A percentile compares a stretch with the other conserved stretches of the same genome.
phyloP scores from a whole-genome alignment of 2,113 vertebrate species.

The Mustela lutreola region DNA sequence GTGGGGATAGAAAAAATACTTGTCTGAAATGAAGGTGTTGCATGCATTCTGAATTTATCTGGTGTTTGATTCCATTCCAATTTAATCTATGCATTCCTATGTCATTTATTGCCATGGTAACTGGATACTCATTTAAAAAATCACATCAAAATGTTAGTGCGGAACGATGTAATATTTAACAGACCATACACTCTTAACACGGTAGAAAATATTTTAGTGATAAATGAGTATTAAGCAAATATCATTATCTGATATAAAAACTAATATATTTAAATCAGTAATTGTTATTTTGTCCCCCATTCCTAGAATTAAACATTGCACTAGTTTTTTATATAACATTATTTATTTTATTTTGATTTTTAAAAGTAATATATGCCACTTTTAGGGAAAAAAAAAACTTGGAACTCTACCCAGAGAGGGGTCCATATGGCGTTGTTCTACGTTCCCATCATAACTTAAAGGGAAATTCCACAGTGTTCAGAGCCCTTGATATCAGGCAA shows the following conservation, averaged over 20 bases:
- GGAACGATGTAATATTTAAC: slow-evolving; percentile 36
- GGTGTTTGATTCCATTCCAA: slow-evolving; percentile 51
- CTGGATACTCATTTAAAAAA: slow-evolving; percentile 54
- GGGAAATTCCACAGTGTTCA: neutral
- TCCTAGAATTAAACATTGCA: neutral
- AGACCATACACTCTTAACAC: slow-evolving; percentile 7
- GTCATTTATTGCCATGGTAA: slow-evolving; percentile 71
- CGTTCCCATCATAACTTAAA: neutral
- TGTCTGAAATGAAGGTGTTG: slow-evolving; percentile 51
- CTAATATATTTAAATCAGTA: neutral
- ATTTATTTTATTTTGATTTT: slow-evolving; percentile 33
- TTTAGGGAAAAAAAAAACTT: neutral
- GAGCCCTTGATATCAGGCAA: neutral
- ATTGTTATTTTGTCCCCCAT: neutral
- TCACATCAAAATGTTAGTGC: slow-evolving; percentile 2
- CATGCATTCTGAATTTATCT: slow-evolving; percentile 50
- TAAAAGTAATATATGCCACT: neutral
- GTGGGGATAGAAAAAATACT: neutral
- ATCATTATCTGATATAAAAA: neutral
- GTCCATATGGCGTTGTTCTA: neutral
- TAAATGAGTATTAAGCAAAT: slow-evolving; percentile 35
- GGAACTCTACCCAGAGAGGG: neutral
- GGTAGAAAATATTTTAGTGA: neutral
- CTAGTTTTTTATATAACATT: neutral
- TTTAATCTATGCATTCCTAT: slow-evolving; percentile 37